phyloP scores from a whole-genome alignment of 2,113 vertebrate species.

The Quiscalus mexicanus region DNA sequence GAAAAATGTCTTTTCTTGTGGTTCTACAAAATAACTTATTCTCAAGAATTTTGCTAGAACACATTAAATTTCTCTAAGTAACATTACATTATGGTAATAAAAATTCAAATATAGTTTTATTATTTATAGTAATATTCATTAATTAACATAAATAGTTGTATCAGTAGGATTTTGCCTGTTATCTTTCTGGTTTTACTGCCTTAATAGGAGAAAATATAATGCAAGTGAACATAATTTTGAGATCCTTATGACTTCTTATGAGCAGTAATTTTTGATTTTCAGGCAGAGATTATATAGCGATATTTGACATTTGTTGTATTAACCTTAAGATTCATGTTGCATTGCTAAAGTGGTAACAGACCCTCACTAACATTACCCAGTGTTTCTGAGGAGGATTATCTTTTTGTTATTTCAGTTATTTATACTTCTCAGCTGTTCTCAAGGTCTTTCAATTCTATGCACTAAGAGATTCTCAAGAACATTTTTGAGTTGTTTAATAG shows the following conservation, averaged over 20 bases:
- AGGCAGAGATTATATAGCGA: background rate
- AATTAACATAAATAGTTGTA: background rate
- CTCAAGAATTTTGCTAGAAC: background rate
- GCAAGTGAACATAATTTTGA: background rate
- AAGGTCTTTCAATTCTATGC: background rate
- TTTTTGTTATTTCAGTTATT: background rate
- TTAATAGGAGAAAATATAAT: background rate
- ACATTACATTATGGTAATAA: background rate
- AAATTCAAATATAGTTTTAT: background rate
- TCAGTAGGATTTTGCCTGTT: background rate
- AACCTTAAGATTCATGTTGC: background rate
- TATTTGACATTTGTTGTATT: background rate
- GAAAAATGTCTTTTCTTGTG: background rate
- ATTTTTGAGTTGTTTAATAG: background rate
- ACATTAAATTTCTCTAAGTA: background rate
- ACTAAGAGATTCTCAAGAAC: background rate
- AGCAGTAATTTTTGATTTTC: background rate
- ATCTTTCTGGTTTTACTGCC: background rate
- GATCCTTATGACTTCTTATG: background rate
- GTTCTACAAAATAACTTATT: background rate
- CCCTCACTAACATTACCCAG: background rate
- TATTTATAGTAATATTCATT: background rate
- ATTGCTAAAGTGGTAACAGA: background rate
- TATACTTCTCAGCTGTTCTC: background rate
- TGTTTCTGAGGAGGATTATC: background rate